Base-by-base conservation (phyloP, 2,888 invertebrate genomes). In the Apomyelois bistriatella region DNA sequence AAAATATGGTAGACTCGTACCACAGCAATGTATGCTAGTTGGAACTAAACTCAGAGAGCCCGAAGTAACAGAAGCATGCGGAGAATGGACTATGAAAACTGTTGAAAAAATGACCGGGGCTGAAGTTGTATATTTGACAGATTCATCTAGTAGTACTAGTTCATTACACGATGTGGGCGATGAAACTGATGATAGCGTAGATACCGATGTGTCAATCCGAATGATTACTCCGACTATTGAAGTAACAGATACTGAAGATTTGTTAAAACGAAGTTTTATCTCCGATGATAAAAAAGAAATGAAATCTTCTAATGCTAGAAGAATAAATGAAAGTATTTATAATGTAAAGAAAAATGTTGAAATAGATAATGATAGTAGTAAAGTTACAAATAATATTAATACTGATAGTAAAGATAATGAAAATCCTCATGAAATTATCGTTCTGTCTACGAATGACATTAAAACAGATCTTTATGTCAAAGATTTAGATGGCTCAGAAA, bases 51-150 rank as follows among this genome's bases (percentile, higher is more conserved):
- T 94, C 30, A 83, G 92, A 63, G 92, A 93, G 58, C 79, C 88
- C 32, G 86, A 89, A 58, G 68, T 92, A n/a, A 85, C 91, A 63
- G 93, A 93, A 73, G 91, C 92, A 37, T 91, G 92, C 59, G 92
- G 91, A 3, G 87, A 91, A 43, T 91, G 92, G 85, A 87, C 88
- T 9, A 82, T 91, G 56, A 74, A 84, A 68, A 85, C 81, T n/a
- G 70, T 85, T 15, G 91, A 92, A 58, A 86, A 91, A 72, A 82
- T 91, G 56, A 86, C 90, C 47, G 92, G 92, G 3, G 93, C 94
- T 17, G 95, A 95, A 80, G 76, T 94, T 9, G 94, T 95, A 1
- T 94, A 92, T 74, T 82, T 95, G 42, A 93, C 94, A 53, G 94
- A 94, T 61, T 92, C 93, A 12, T 93, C 93, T 4, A 93, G 92